phyloP scores from a whole-genome alignment of 1,140 invertebrate species.

The Drosophila lowei region DNA sequence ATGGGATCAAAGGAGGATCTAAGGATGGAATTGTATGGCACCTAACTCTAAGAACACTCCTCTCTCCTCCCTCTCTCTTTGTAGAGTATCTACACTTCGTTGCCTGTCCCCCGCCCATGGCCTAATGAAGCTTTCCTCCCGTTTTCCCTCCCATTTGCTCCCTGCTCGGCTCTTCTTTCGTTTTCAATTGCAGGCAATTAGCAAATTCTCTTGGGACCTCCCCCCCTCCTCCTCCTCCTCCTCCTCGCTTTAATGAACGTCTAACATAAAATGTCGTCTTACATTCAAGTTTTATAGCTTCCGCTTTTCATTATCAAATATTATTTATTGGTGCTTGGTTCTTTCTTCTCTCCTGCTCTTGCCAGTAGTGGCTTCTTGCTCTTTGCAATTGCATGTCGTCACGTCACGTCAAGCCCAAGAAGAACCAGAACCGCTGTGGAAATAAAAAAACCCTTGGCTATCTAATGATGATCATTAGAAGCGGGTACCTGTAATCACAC shows the following conservation, averaged over 20 bases:
- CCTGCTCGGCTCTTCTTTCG: not conserved
- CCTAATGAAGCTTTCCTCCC: constrained; percentile 50
- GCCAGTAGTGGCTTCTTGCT: constrained; percentile 4
- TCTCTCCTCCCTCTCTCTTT: too few relatives aligned
- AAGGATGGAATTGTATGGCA: too few relatives aligned
- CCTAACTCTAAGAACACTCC: too few relatives aligned
- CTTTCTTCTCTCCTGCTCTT: constrained; percentile 15
- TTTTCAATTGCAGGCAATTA: constrained; percentile 73
- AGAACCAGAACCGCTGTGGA: not conserved
- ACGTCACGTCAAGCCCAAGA: constrained; percentile 60
- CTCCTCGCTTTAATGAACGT: constrained; percentile 16
- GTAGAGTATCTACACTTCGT: constrained; percentile 10
- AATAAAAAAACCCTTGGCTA: constrained; percentile 64
- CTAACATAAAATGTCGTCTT: constrained; percentile 49
- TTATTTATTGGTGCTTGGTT: constrained; percentile 69
- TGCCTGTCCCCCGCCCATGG: not conserved
- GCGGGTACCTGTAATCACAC: constrained; percentile 62
- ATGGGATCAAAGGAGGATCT: too few relatives aligned
- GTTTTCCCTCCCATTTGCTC: constrained; percentile 10
- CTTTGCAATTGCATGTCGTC: constrained; percentile 71
- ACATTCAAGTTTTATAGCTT: constrained; percentile 64
- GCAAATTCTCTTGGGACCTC: constrained; percentile 56
- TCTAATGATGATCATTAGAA: constrained; percentile 79
- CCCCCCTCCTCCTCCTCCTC: not conserved
- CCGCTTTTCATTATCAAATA: constrained; percentile 81